Evolutionary conservation across 2,113 vertebrate species (phyloP).

Genomic region (Progne subis): DNA sequence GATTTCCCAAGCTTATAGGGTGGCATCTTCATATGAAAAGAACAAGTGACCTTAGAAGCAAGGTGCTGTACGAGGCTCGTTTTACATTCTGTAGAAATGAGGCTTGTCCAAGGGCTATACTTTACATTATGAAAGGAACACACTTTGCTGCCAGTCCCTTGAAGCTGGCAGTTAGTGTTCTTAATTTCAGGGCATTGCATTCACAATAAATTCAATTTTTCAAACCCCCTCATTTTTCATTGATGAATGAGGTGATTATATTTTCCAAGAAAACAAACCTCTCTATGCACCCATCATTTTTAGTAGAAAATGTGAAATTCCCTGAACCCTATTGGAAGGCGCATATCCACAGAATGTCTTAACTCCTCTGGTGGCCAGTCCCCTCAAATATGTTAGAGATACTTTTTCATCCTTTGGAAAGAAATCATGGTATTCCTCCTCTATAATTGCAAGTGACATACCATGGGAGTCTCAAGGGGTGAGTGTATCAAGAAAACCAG

Average conservation of each 20-base stretch:
- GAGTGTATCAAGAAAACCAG: background rate
- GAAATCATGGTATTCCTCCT: background rate
- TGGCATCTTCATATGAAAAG: slow-evolving; percentile 25
- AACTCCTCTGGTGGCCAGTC: background rate
- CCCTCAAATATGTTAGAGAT: background rate
- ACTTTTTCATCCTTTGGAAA: background rate
- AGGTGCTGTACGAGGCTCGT: background rate
- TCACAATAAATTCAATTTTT: background rate
- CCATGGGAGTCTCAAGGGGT: background rate
- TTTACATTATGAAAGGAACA: background rate
- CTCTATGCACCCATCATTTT: background rate
- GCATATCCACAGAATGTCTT: background rate
- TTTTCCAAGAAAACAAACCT: background rate
- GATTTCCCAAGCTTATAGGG: slow-evolving; percentile 18
- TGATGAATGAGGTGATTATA: background rate
- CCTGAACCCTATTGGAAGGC: background rate
- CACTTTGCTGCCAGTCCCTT: background rate
- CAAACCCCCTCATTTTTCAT: background rate
- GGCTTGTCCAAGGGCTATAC: background rate
- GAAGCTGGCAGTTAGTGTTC: background rate
- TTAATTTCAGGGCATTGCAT: background rate
- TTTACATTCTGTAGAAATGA: background rate
- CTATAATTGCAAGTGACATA: background rate
- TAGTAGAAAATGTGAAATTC: background rate
- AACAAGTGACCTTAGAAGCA: slow-evolving; percentile 27